Conservation (phyloP, 2,113 vertebrate species). For the Labeo rohita region DNA sequence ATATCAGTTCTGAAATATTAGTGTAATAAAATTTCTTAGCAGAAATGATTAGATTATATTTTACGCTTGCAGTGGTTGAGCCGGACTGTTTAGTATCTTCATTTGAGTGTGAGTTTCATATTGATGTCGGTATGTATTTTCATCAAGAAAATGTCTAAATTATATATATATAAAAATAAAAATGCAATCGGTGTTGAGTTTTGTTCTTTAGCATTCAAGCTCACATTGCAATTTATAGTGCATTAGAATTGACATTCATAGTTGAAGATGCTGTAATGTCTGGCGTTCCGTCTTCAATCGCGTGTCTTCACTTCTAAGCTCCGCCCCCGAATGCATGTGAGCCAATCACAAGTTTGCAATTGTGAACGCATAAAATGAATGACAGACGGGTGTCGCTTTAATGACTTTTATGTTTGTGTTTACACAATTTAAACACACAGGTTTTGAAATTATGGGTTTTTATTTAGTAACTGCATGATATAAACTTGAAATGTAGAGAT, state of each 20-base stretch:
- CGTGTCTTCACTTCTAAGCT: not conserved
- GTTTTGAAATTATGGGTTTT: too few relatives aligned
- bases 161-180: not conserved
- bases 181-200: not conserved
- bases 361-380: not conserved
- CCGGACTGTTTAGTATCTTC: not conserved
- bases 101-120: not conserved
- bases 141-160: not conserved
- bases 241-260: not conserved
- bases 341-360: not conserved
- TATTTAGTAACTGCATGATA: too few relatives aligned
- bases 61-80: not conserved
- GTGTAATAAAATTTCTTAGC: not conserved
- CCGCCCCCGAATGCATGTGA: not conserved
- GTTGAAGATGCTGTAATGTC: not conserved
- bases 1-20: not conserved
- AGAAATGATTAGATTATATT: not conserved
- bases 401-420: not conserved
- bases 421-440: too few relatives aligned
- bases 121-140: conserved; percentile 8
- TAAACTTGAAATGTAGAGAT: too few relatives aligned
- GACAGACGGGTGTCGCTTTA: not conserved
- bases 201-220: not conserved
- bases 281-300: not conserved
- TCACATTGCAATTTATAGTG: not conserved